Evolutionary conservation across 2,888 invertebrate species (phyloP).

Genomic region (Troides helena): DNA sequence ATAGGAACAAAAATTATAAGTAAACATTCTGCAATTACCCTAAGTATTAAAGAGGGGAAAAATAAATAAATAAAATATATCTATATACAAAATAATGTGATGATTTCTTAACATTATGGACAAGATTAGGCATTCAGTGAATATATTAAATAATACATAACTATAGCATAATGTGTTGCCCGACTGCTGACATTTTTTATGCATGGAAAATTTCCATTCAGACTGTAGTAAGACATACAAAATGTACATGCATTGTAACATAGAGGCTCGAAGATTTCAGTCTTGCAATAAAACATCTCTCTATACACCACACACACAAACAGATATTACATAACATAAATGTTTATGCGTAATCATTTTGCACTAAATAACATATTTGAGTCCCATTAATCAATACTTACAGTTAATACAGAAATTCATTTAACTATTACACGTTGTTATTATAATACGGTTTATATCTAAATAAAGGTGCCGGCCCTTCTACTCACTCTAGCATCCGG

Average conservation of each 20-base stretch:
- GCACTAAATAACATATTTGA: conserved; percentile 77
- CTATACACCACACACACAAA: conserved; percentile 71
- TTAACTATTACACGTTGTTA: conserved; percentile 54
- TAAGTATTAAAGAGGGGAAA: conserved; percentile 54
- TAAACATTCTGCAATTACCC: conserved; percentile 46
- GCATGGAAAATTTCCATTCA: conserved; percentile 17
- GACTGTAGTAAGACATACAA: conserved; percentile 21
- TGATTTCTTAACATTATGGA: conserved; percentile 68
- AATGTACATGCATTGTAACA: conserved; percentile 29
- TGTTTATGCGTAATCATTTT: conserved; percentile 54
- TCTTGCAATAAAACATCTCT: conserved; percentile 66
- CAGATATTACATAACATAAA: conserved; percentile 56
- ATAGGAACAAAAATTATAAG: conserved; percentile 64
- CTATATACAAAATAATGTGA: conserved; percentile 66
- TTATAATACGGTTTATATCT: conserved; percentile 43
- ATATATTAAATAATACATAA: conserved; percentile 38
- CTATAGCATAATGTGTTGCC: conserved; percentile 9
- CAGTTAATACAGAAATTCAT: conserved; percentile 59
- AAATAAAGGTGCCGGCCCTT: conserved; percentile 67
- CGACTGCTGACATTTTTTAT: conserved; percentile 10
- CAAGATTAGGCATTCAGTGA: conserved; percentile 74
- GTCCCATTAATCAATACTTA: conserved; percentile 75
- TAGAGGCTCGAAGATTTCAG: conserved; percentile 62
- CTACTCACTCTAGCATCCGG: conserved; percentile 55
- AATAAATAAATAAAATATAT: conserved; percentile 73